phyloP scores from a whole-genome alignment of 2,797 vertebrate genomes.

The Aplochiton taeniatus region DNA sequence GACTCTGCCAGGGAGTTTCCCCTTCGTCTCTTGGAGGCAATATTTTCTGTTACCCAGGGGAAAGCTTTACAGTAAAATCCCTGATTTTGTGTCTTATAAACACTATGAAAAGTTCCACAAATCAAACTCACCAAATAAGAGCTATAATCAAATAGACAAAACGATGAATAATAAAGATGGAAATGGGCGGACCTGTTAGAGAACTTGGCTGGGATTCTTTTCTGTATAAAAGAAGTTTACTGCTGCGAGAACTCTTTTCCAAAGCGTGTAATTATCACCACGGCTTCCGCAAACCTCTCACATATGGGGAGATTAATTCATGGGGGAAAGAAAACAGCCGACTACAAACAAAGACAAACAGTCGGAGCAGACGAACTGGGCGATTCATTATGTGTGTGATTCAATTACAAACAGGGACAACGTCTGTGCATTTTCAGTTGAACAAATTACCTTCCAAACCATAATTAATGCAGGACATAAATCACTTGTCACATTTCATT shows the following conservation, averaged over 20 bases:
- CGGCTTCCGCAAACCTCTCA: constrained; percentile 28
- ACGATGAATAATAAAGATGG: too few species aligned
- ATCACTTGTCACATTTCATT: constrained; percentile 74
- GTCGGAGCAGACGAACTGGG: constrained; percentile 52
- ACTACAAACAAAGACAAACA: constrained; percentile 57
- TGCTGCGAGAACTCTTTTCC: not conserved
- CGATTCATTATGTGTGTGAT: constrained; percentile 73
- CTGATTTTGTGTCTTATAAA: too few species aligned
- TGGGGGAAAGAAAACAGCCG: constrained; percentile 46
- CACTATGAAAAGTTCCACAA: too few species aligned
- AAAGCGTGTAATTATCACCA: constrained; percentile 36
- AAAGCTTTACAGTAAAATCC: too few species aligned
- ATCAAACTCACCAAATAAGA: too few species aligned
- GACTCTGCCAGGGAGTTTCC: not conserved
- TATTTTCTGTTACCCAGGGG: too few species aligned
- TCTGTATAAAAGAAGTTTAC: too few species aligned
- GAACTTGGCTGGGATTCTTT: too few species aligned
- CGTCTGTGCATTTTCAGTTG: constrained; percentile 52
- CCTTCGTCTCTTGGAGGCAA: too few species aligned
- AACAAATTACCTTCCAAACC: constrained; percentile 70
- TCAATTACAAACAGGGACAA: constrained; percentile 67
- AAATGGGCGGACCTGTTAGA: too few species aligned
- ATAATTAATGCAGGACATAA: constrained; percentile 72
- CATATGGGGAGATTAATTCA: constrained; percentile 54
- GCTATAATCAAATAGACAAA: too few species aligned